Percentiles rank a stretch among this genome's conserved stretches.
These are phyloP conservation scores for Chanos chanos DNA, from an alignment of 2,797 vertebrate genomes.

Conservation along the genomic window DNA sequence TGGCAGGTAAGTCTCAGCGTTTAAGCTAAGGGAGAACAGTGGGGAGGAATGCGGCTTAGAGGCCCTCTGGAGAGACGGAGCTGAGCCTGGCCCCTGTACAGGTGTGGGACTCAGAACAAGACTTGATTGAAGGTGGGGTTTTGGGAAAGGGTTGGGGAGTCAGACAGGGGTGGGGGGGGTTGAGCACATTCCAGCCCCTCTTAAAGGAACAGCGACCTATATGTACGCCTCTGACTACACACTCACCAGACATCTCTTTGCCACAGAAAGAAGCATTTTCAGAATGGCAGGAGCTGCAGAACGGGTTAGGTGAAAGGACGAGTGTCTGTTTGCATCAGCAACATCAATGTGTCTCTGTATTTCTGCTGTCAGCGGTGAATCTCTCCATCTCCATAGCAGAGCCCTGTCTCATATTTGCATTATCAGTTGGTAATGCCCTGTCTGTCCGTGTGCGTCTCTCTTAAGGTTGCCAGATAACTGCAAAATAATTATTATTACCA, in stretches of 20 bases:
- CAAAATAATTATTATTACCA: too few species aligned
- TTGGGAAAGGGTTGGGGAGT: not conserved
- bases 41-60: slow-evolving; percentile 36
- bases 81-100: slow-evolving; percentile 1
- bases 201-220: slow-evolving; percentile 26
- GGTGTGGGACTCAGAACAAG: slow-evolving; percentile 2
- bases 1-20: slow-evolving; percentile 28
- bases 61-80: slow-evolving; percentile 10
- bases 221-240: not conserved
- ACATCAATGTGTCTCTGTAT: slow-evolving; percentile 4
- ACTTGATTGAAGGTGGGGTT: not conserved
- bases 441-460: too few species aligned
- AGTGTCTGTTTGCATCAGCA: slow-evolving; percentile 23
- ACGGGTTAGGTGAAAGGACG: slow-evolving; percentile 23
- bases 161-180: slow-evolving; percentile 2
- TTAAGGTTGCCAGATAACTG: too few species aligned
- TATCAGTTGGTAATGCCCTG: not conserved
- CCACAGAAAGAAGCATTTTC: slow-evolving; percentile 10
- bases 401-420: not conserved
- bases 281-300: slow-evolving; percentile 2
- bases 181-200: slow-evolving; percentile 14
- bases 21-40: not conserved
- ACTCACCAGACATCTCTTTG: not conserved
- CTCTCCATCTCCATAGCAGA: not conserved
- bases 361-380: not conserved